A percentile compares a stretch with the other conserved stretches of the same genome.
Conservation (phyloP, 2,797 vertebrate genomes). For the Knipowitschia caucasica region DNA sequence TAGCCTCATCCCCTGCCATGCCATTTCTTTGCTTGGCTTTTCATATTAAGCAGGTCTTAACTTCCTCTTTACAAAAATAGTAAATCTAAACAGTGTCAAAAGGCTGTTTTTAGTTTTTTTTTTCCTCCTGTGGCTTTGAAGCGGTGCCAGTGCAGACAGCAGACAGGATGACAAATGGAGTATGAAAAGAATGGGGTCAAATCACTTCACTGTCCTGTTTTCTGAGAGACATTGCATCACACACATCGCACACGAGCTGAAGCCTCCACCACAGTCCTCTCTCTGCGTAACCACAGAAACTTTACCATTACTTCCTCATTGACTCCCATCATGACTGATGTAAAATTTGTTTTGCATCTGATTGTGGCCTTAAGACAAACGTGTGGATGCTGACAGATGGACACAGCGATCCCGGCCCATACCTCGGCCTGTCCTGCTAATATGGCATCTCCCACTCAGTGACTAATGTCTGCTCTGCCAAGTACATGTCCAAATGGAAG, state of each 20-base stretch:
- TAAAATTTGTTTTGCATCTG: constrained; percentile 21
- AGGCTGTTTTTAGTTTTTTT: constrained; percentile 2
- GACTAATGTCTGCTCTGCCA: constrained; percentile 51
- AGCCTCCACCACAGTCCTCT: constrained; percentile 9
- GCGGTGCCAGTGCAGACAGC: constrained; percentile 31
- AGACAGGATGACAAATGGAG: constrained; percentile 53
- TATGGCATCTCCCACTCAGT: constrained; percentile 45
- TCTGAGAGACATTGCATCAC: constrained; percentile 14
- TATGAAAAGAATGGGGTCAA: constrained; percentile 47
- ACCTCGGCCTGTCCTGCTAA: constrained; percentile 27
- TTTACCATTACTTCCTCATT: constrained; percentile 25
- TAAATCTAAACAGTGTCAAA: not conserved
- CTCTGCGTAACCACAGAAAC: constrained; percentile 13
- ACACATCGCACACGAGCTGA: constrained; percentile 21
- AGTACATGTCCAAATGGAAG: constrained; percentile 10
- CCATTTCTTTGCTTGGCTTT: too few species aligned
- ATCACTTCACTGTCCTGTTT: constrained; percentile 10
- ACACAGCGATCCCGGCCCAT: constrained; percentile 29
- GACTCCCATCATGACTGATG: constrained; percentile 15
- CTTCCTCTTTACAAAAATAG: not conserved
- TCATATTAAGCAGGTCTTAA: not conserved
- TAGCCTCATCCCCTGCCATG: too few species aligned
- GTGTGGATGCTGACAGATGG: constrained; percentile 48
- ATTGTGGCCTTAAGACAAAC: constrained; percentile 28
- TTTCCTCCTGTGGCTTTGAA: constrained; percentile 32